phyloP scores from a whole-genome alignment of 2,888 invertebrate species.

The Adelognathus sp. region DNA sequence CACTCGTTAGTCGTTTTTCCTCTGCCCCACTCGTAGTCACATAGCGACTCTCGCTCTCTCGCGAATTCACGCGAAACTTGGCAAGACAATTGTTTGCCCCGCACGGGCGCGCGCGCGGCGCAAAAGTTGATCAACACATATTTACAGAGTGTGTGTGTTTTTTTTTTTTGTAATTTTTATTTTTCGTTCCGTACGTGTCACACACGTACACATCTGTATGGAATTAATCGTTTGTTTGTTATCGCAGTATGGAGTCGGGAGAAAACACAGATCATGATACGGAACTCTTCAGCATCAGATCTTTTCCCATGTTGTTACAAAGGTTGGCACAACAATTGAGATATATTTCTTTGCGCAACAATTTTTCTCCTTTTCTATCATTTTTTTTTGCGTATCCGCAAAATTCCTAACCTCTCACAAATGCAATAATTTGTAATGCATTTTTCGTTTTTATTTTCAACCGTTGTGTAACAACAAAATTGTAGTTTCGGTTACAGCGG shows the following conservation, averaged over 20 bases:
- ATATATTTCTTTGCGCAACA: background rate
- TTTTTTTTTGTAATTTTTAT: no score
- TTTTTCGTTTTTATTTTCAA: background rate
- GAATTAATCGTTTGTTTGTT: conserved; percentile 17
- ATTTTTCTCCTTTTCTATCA: no score
- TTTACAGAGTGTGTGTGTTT: conserved; percentile 1
- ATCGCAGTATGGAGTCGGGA: conserved; percentile 32
- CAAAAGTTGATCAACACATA: background rate
- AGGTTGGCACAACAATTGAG: conserved; percentile 17
- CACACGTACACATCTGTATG: background rate
- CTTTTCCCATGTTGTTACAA: conserved; percentile 19
- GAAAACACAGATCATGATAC: conserved; percentile 24
- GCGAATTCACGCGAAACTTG: no score
- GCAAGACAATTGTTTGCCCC: no score
- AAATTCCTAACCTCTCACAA: conserved; percentile 2
- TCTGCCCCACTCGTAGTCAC: no score
- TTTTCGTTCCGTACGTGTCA: conserved; percentile 21
- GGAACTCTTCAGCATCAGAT: conserved; percentile 30
- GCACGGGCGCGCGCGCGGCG: background rate
- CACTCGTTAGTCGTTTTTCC: no score
- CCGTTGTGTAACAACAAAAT: background rate
- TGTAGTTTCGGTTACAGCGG: conserved; percentile 19
- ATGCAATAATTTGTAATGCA: background rate
- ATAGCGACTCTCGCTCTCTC: no score
- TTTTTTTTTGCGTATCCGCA: background rate